Evolutionary conservation across 1,140 invertebrate genomes (phyloP), one percentile per base, ranked within the genome.

Genomic region (Diachasma alloeum): DNA sequence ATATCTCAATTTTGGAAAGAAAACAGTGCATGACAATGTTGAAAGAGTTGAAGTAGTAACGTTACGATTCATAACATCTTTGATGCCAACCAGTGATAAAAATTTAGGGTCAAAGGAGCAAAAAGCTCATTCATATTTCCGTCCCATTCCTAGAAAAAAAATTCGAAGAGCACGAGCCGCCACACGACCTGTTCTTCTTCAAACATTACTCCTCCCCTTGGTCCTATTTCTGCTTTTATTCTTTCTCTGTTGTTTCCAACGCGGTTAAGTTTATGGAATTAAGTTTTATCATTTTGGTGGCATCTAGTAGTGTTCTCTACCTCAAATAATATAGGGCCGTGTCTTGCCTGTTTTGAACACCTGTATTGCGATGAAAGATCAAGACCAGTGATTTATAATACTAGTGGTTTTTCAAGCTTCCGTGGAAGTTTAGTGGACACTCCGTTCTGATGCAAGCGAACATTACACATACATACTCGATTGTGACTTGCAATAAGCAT

Each of bases 101-200:
- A 70, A 42, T 24, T 26, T 70, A 11, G 6, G 68, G 68, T 70
- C 68, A 46, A 70, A 70, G 37, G 22, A 24, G n/a, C 24, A 37
- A 46, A 44, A 46, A 46, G 68, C 68, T 70, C 68, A 70, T 70
- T 70, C 68, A 70, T 39, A 46, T 70, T 70, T 70, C 13, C 17
- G 42, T 19, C 6, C 39, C 19, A 46, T 70, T 70, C 68, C 42
- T 19, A 19, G 39, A 70, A 70, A 10, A 69, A 69, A 19, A 39
- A 37, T 5, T 19, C 13, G 59, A 63, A 63, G 37, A 69, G 67
- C 67, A 39, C 31, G 37, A 69, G 67, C 67, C 37, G 67, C 67
- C 68, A 70, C 39, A 70, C 68, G 36, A 70, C 68, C 39, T 44
- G 36, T 46, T 70, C 39, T 70, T 70, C 13, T 24, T 19, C 22